Evolutionary conservation across 2,888 invertebrate genomes (phyloP), one percentile per base, ranked within the genome.

Genomic region (Xylocampa areola): DNA sequence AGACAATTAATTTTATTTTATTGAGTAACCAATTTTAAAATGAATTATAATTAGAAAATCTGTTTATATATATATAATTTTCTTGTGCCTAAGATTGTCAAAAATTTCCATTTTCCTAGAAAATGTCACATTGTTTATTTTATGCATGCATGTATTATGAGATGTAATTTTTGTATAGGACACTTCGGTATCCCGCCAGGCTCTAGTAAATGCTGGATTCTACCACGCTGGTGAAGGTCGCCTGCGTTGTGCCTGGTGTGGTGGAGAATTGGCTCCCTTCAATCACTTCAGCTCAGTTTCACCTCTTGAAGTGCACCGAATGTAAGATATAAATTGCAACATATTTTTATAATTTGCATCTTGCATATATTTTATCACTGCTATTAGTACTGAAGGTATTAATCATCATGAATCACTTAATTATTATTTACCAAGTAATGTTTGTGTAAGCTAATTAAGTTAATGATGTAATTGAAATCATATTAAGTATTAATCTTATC

Each of bases 221-320:
- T 98, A 96, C 85, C 98, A 97, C 80, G 92, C 96, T 2, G 95
- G 96, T 62, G 94, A 95, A 30, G 95, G 95, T 0, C 77, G 86
- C 81, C 96, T 98, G 0, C 95, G 96, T 62, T 98, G 98, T 87
- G 97, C 96, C 0, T 98, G 96, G 94, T 98, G 98, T 76, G 95
- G 96, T 33, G 96, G 96, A 1, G 94, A 96, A 61, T 91, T 97
- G 30, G 92, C 95, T 6, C 85, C 87, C 0, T 89, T 88, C 47
- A 97, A 97, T 95, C 95, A 95, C 79, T 88, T 91, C n/a, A 96
- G 96, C 1, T 79, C 88, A 2, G 73, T 96, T 95, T 84, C 95
- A 73, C 97, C 97, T 0, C 92, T 96, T 61, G 89, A 91, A 69
- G 96, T 97, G 70, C 97, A 97, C 79, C 94, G 94, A 80, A 90